A percentile compares a stretch with the other conserved stretches of the same genome.
These are phyloP conservation scores for Zaprionus nigranus DNA, from an alignment of 1,140 invertebrate species.

Conservation along the genomic window DNA sequence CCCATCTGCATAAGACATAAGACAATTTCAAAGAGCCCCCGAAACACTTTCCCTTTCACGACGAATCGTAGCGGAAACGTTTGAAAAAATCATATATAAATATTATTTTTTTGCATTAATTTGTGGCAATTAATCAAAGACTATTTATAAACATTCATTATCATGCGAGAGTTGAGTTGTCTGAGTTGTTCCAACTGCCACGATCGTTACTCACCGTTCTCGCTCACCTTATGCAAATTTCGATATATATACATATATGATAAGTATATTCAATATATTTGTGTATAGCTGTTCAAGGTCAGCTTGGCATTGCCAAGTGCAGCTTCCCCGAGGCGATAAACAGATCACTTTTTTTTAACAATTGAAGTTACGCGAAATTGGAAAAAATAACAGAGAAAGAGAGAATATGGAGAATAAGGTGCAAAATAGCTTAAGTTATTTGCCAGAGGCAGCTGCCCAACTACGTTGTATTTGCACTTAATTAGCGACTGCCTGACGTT, in stretches of 20 bases:
- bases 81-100: constrained; percentile 13
- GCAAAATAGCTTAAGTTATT: constrained; percentile 45
- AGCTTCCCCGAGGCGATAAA: constrained; percentile 29
- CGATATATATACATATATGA: background rate
- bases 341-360: constrained; percentile 16
- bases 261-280: constrained; percentile 11
- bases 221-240: constrained; percentile 72
- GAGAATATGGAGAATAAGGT: constrained; percentile 3
- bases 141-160: constrained; percentile 21
- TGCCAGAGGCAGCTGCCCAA: constrained; percentile 31
- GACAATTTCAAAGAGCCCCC: constrained; percentile 3
- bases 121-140: constrained; percentile 20
- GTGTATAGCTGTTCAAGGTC: constrained; percentile 34
- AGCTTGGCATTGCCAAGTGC: constrained; percentile 39
- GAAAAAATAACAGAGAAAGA: constrained; percentile 25
- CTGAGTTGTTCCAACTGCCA: constrained; percentile 21
- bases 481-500: constrained; percentile 21
- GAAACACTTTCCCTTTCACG: constrained; percentile 36
- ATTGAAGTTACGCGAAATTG: constrained; percentile 21
- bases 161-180: background rate
- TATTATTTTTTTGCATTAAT: constrained; percentile 9
- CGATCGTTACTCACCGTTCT: constrained; percentile 34
- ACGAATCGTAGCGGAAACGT: constrained; percentile 9
- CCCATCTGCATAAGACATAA: constrained; percentile 8
- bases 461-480: constrained; percentile 38